phyloP scores from a whole-genome alignment of 2,888 invertebrate species.

The Ophion obscuratus region DNA sequence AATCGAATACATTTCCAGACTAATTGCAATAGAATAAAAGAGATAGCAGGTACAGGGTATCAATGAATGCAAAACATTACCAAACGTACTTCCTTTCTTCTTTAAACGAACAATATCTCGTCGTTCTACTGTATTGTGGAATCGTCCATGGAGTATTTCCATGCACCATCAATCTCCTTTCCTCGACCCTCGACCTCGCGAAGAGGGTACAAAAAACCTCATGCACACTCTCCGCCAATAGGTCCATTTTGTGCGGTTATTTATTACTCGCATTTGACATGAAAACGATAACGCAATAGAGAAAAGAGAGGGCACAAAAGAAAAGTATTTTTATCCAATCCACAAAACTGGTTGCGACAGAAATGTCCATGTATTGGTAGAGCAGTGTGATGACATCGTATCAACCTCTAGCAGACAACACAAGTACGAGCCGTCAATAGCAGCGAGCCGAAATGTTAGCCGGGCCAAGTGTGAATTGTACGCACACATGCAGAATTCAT shows the following conservation, averaged over 20 bases:
- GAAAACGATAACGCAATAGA: conserved; percentile 13
- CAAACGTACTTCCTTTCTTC: not conserved
- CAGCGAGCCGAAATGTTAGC: conserved; percentile 18
- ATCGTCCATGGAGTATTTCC: not conserved
- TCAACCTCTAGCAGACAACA: conserved; percentile 16
- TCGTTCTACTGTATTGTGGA: not conserved
- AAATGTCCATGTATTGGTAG: conserved; percentile 10
- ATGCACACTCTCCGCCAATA: conserved; percentile 47
- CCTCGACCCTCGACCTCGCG: conserved; percentile 2
- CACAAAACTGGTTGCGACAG: conserved; percentile 35
- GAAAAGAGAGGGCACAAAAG: not conserved
- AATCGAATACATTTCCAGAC: too few species aligned
- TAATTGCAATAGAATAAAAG: too few species aligned
- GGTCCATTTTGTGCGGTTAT: conserved; percentile 64
- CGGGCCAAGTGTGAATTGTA: not conserved
- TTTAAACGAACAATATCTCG: not conserved
- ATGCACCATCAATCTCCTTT: conserved; percentile 15
- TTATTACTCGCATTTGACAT: conserved; percentile 60
- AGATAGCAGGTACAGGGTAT: too few species aligned
- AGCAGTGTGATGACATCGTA: conserved; percentile 28
- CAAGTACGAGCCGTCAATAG: conserved; percentile 25
- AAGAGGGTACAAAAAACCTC: conserved; percentile 26
- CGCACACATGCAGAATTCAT: conserved; percentile 15
- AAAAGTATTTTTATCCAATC: conserved; percentile 51
- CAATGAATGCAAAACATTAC: too few species aligned